Evolutionary conservation across 2,888 invertebrate genomes (phyloP).

Genomic region (Macrostomum cliftonense): DNA sequence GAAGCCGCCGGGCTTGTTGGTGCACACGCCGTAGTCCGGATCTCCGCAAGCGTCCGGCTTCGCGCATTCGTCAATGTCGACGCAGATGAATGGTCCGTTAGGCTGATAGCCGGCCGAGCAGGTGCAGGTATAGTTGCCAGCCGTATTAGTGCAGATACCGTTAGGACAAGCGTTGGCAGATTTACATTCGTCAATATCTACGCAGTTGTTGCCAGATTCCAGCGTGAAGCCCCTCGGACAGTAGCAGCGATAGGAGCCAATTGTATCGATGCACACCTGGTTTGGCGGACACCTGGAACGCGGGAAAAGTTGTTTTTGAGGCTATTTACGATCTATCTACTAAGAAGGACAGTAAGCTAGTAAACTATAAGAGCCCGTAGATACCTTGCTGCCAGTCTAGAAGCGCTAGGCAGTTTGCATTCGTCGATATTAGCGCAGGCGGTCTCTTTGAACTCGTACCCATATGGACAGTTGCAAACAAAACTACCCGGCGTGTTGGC

Average conservation of each 20-base stretch:
- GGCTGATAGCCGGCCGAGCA: slow-evolving; percentile 3
- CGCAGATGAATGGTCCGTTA: not conserved
- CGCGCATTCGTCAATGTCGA: slow-evolving; percentile 6
- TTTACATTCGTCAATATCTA: slow-evolving; percentile 6
- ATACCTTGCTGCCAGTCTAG: too few relatives aligned
- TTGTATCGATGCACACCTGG: slow-evolving; percentile 1
- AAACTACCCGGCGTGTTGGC: too few relatives aligned
- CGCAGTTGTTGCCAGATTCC: not conserved
- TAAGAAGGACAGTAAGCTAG: too few relatives aligned
- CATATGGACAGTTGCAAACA: too few relatives aligned
- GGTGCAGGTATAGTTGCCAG: not conserved
- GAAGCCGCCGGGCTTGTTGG: slow-evolving; percentile 1
- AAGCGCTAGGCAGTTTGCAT: too few relatives aligned
- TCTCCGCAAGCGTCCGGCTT: slow-evolving; percentile 1
- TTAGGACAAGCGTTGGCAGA: not conserved
- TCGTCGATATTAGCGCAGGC: too few relatives aligned
- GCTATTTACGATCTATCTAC: too few relatives aligned
- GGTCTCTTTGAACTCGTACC: too few relatives aligned
- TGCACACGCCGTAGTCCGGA: not conserved
- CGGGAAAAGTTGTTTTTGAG: too few relatives aligned
- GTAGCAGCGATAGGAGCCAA: slow-evolving; percentile 2
- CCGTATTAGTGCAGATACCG: slow-evolving; percentile 4
- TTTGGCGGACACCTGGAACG: not conserved
- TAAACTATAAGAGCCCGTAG: too few relatives aligned
- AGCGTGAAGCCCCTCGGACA: slow-evolving; percentile 3